Evolutionary conservation across 1,140 invertebrate species (phyloP), one percentile per base, ranked within the genome.

Genomic region (Apis dorsata): DNA sequence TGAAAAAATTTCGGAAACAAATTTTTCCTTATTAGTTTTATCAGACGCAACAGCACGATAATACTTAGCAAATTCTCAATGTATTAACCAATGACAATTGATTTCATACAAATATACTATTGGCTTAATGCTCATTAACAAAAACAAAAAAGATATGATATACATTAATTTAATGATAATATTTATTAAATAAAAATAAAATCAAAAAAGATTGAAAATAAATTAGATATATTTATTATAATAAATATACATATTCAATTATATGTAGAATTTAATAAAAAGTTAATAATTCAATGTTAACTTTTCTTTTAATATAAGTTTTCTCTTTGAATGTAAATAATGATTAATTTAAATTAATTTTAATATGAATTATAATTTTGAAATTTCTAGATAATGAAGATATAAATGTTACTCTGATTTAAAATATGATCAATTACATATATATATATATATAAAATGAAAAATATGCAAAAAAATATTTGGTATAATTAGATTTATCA

Each of bases 391-490:
- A 44, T 44, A 44, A 44, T 44, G 21, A 60, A 13, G 21, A 62
- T 65, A 9, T 63, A 28, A 28, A 63, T 44, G 34, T 74, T 73
- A 63, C 34, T 49, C 53, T 28, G 28, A 28, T 34, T 55, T 57
- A 44, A 77, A 55, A 44, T 3, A 7, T n/a, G 19, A 44, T 51
- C 28, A 10, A 55, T 59, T 68, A 78, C 15, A 34, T 8, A 12
- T 53, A 76, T 28, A 34, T 28, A 34, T 34, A 49, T 8, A 11
- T 17, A 28, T 59, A 69, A 68, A 51, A 24, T 60, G 55, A n/a
- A 62, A 71, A 71, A 71, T 71, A 69, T 70, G 60, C 7, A 60
- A 60, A 57, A 59, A 5, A 13, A 34, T 17, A 63, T 76, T 63
- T 75, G 51, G 12, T 76, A 53, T 34, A 15, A 34, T 15, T 28